Conservation (phyloP, 2,888 invertebrate species). For the Morpho achilles region DNA sequence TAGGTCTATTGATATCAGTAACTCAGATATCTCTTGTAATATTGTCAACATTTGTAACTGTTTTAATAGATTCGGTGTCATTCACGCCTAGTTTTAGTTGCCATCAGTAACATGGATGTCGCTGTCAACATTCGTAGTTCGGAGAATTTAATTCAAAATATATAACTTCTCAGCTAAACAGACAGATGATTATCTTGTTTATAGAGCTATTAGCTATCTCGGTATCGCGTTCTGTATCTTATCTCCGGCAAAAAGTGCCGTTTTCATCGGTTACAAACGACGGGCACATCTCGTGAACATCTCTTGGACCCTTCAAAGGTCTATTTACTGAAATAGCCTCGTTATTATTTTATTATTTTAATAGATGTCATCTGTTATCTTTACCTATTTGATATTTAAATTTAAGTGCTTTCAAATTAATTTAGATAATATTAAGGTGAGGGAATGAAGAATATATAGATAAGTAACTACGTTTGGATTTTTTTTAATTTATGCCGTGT, state of each 20-base stretch:
- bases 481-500: too few species aligned
- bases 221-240: constrained; percentile 63
- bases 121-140: constrained; percentile 7
- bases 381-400: too few species aligned
- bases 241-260: constrained; percentile 65
- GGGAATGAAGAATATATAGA: too few species aligned
- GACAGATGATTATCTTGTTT: constrained; percentile 69
- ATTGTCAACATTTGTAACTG: constrained; percentile 1
- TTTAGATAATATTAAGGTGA: too few species aligned
- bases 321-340: neutral
- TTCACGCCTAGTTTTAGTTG: too few species aligned
- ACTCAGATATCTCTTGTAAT: neutral
- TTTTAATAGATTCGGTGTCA: neutral
- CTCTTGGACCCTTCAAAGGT: constrained; percentile 7
- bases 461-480: too few species aligned
- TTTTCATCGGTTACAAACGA: constrained; percentile 53
- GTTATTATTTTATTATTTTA: too few species aligned
- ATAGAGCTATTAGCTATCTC: constrained; percentile 70
- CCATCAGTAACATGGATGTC: neutral
- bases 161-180: constrained; percentile 51
- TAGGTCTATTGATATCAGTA: too few species aligned
- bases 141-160: constrained; percentile 23
- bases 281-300: constrained; percentile 23
- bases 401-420: too few species aligned
- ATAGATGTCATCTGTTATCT: too few species aligned